Conservation (phyloP, 2,797 vertebrate species). For the Eurystomus glaucurus region DNA sequence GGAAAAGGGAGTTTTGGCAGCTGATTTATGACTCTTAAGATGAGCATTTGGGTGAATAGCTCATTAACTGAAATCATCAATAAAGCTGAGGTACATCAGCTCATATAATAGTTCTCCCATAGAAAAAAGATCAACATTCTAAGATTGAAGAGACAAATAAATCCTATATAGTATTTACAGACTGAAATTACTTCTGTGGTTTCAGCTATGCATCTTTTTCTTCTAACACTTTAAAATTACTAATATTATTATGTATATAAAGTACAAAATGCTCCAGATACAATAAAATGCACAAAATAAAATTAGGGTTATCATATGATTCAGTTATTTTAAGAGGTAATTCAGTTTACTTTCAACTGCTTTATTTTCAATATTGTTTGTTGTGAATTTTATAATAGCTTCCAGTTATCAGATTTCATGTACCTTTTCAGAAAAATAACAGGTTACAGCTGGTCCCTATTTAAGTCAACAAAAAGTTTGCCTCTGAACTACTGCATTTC, state of each 20-base stretch:
- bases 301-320: not conserved
- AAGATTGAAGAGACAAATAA: not conserved
- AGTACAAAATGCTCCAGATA: not conserved
- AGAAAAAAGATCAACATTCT: not conserved
- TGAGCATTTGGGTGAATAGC: not conserved
- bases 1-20: not conserved
- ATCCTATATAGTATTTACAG: not conserved
- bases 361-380: not conserved
- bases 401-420: not conserved
- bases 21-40: not conserved
- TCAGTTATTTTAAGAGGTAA: not conserved
- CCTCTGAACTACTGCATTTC: not conserved
- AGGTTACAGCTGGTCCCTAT: not conserved
- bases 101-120: not conserved
- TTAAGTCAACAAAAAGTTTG: not conserved
- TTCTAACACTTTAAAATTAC: not conserved
- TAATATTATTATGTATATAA: not conserved
- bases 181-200: not conserved
- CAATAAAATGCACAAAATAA: not conserved
- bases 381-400: not conserved
- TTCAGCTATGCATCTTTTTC: not conserved
- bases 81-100: not conserved
- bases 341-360: not conserved
- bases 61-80: not conserved
- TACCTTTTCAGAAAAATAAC: not conserved